Evolutionary conservation across 2,888 invertebrate genomes (phyloP).

Genomic region (Cremastinae sp.): DNA sequence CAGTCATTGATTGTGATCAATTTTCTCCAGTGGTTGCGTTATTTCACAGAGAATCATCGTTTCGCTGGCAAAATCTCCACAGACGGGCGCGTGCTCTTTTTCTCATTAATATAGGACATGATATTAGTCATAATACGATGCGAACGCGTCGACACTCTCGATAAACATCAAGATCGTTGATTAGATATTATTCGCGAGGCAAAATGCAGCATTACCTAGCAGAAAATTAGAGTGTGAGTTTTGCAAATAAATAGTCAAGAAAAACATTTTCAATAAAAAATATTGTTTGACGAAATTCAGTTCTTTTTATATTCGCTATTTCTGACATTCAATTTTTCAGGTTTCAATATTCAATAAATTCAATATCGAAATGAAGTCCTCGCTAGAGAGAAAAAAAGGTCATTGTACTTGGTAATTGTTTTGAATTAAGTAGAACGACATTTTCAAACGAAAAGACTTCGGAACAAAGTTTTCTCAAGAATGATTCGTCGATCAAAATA

Average conservation of each 20-base stretch:
- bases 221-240: not conserved
- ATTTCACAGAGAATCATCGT: not conserved
- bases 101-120: not conserved
- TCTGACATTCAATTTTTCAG: no score
- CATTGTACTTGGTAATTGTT: no score
- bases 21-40: not conserved
- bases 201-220: not conserved
- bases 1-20: slow-evolving; percentile 9
- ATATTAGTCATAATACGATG: not conserved
- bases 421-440: no score
- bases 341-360: no score
- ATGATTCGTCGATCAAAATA: no score
- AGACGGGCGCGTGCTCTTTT: not conserved
- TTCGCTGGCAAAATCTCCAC: not conserved
- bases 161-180: slow-evolving; percentile 18
- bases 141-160: not conserved
- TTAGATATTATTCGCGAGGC: slow-evolving; percentile 15
- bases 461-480: no score
- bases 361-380: no score
- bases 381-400: no score
- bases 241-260: not conserved
- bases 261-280: no score
- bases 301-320: no score
- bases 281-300: no score
- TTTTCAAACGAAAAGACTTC: no score